Evolutionary conservation across 2,797 vertebrate species (phyloP), one percentile per base, ranked within the genome.

Genomic region (Manis crassicaudata): DNA sequence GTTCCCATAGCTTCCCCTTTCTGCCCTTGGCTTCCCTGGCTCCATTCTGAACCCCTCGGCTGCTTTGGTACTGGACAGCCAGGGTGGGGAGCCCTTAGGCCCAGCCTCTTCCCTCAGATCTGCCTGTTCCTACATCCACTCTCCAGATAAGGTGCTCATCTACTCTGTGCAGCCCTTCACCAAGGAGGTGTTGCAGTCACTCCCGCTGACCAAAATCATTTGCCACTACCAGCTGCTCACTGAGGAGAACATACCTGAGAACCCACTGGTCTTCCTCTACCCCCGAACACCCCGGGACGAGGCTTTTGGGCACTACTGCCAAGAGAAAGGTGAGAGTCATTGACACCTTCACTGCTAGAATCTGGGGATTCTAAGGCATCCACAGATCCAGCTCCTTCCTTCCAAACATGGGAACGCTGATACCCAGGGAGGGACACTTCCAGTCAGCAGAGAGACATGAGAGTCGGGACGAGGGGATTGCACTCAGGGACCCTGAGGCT

Each of bases 201-300:
- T 99, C 96, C 98, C 99, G 0, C 99, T 99, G 90, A 99, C 99
- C 0, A 99, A 99, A 97, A 99, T 99, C 97, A 98, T 99, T 96
- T 98, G 98, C 0, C 99, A 99, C 96, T 99, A 99, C 98, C 99
- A 99, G 97, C 98, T 99, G 92, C 97, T 99, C 90, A 98, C 98
- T 1, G 98, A 98, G 2, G 99, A 99, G 91, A 99, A 99, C 62
- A 68, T 99, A 14, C 99, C 99, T 0, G 99, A 99, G 95, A 99
- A 99, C 97, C 99, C 99, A 0, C 98, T 99, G 2, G 94, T 97
- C 56, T 99, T 98, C 97, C 98, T 99, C 10, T 99, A 99, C 97
- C 99, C 99, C 0, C 73, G 98, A 97, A 99, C 17, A 0, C 97
- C 99, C 20, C 99, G 99, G 37, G 99, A 99, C 0, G 92, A 99